phyloP scores from a whole-genome alignment of 2,888 invertebrate genomes.

The Netelia fuscicornis region DNA sequence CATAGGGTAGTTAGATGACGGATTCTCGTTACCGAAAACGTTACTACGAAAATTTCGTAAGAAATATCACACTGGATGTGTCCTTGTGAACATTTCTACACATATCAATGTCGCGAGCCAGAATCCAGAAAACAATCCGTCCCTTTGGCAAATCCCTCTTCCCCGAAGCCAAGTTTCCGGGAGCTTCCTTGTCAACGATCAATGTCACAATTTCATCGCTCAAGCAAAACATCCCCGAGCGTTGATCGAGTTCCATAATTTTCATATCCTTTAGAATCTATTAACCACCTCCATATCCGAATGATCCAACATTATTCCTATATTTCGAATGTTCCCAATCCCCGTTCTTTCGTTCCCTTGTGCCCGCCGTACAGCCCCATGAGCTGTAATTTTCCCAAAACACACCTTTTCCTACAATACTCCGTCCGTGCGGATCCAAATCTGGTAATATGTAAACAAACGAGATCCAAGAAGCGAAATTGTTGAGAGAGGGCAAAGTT shows the following conservation, averaged over 20 bases:
- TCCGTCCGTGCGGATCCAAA: not conserved
- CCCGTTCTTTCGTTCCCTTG: not conserved
- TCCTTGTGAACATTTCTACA: constrained; percentile 61
- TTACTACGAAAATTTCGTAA: constrained; percentile 2
- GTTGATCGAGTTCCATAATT: constrained; percentile 15
- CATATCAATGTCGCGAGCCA: not conserved
- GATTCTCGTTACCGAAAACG: constrained; percentile 33
- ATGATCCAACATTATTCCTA: not conserved
- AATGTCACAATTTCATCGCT: not conserved
- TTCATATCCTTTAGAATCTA: constrained; percentile 1
- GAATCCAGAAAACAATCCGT: no score
- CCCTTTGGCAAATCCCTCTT: not conserved
- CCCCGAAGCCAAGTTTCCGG: not conserved
- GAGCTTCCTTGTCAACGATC: no score
- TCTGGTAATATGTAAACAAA: constrained; percentile 11
- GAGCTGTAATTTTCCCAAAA: not conserved
- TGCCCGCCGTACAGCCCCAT: not conserved
- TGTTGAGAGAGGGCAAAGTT: constrained; percentile 33
- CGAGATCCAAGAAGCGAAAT: constrained; percentile 26
- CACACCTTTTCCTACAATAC: constrained; percentile 3
- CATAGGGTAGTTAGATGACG: constrained; percentile 80
- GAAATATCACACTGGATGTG: constrained; percentile 51
- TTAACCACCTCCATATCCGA: not conserved
- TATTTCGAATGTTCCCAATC: not conserved
- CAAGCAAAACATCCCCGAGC: constrained; percentile 8